Base-by-base conservation (phyloP, 2,797 vertebrate species). In the Lithobates pipiens region DNA sequence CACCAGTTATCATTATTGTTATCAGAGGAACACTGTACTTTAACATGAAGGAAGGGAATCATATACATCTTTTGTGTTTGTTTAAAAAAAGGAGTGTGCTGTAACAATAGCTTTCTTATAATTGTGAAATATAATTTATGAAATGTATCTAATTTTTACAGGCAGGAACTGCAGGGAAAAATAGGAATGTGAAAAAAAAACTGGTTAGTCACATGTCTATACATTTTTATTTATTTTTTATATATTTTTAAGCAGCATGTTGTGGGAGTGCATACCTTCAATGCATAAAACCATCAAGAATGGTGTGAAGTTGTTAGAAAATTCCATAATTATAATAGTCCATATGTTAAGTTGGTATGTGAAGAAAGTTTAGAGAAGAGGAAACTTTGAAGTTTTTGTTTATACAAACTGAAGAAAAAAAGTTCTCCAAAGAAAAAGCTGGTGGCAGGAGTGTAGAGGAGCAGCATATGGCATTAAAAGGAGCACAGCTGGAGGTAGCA, bases 401-500 rank as follows among this genome's bases (percentile, higher is more conserved):
- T 95, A 95, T 94, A 95, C 94, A 95, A 94, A 95, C 94, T 95
- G 95, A 96, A 96, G 95, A 96, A 95, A 96, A 39, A 97, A 99
- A 99, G 96, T 98, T 98, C 96, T 97, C 96, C 96, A 96, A 98
- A 98, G 97, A 97, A 97, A 97, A 98, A 98, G 97, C 97, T 98
- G 98, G 98, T 99, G 98, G 98, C 98, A 98, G 96, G 97, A 98
- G 96, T 97, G 97, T 97, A 98, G 98, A 98, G 97, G 97, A 98
- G 97, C 96, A 98, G 96, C 98, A 99, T 99, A 99, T 99, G 98
- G 98, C 98, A 97, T 96, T 97, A 99, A 98, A 99, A 98, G 98
- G 97, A 96, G 98, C 98, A 98, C 98, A 99, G 98, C 98, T 99
- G 98, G 98, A 99, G 98, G 98, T 98, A 99, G 97, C 98, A 97